A percentile compares a stretch with the other conserved stretches of the same genome.
Conservation (phyloP, 2,113 vertebrate genomes). For the Tricholaema leucomelas region DNA sequence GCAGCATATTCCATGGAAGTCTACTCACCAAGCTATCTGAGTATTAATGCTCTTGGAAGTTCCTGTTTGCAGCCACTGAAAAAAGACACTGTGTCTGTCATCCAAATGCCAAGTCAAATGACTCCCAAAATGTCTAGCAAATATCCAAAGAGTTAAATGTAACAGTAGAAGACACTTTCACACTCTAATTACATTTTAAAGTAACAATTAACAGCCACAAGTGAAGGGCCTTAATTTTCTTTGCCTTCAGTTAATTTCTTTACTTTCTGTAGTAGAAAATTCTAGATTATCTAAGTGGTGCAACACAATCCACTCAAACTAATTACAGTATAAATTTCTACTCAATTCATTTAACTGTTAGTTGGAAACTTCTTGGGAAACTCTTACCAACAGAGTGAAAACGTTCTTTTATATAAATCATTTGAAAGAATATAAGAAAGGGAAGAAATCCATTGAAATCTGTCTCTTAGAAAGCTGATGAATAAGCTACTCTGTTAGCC, state of each 20-base stretch:
- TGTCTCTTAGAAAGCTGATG: slow-evolving; percentile 49
- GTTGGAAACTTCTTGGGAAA: slow-evolving; percentile 48
- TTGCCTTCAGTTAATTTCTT: neutral
- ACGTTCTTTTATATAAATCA: slow-evolving; percentile 27
- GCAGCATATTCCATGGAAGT: neutral
- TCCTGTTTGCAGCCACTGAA: neutral
- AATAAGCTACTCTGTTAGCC: slow-evolving; percentile 44
- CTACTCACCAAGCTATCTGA: neutral
- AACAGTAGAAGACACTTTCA: neutral
- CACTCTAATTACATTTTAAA: neutral
- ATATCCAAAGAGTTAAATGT: neutral
- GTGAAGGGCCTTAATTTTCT: neutral
- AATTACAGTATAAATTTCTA: slow-evolving; percentile 59
- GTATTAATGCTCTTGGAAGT: neutral
- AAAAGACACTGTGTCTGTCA: neutral
- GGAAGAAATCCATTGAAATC: slow-evolving; percentile 57
- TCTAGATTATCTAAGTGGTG: neutral
- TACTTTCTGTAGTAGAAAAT: neutral
- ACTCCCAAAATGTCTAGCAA: neutral
- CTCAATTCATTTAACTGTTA: slow-evolving; percentile 44
- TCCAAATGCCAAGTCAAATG: neutral
- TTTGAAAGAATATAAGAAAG: slow-evolving; percentile 53
- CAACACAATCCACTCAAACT: slow-evolving; percentile 27
- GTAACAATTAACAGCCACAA: neutral
- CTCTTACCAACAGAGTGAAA: slow-evolving; percentile 26